Evolutionary conservation across 2,113 vertebrate genomes (phyloP).

Genomic region (Tauraco erythrolophus): DNA sequence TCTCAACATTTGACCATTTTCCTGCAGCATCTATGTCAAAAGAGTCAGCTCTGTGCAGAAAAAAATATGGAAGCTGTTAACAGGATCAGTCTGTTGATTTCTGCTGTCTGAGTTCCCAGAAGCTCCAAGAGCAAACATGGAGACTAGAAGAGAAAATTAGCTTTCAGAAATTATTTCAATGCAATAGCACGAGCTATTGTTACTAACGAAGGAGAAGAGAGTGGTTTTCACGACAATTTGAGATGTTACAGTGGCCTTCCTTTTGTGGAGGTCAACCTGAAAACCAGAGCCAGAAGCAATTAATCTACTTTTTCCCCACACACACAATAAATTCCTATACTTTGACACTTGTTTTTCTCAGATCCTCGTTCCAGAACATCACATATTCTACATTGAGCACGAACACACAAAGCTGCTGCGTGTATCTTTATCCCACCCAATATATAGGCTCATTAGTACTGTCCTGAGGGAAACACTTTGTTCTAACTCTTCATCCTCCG

Average conservation of each 20-base stretch:
- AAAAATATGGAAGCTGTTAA: not conserved
- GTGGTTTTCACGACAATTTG: not conserved
- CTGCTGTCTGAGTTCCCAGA: not conserved
- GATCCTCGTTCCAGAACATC: not conserved
- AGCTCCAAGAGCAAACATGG: not conserved
- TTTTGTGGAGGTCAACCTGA: not conserved
- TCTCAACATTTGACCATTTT: not conserved
- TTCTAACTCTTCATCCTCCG: not conserved
- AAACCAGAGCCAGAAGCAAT: not conserved
- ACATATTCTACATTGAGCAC: not conserved
- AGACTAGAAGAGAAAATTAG: not conserved
- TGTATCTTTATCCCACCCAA: not conserved
- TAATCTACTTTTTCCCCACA: not conserved
- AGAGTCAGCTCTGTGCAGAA: not conserved
- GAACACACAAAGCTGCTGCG: not conserved
- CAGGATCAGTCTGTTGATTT: not conserved
- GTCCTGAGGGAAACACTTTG: conserved; percentile 15
- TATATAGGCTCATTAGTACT: not conserved
- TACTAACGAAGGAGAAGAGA: not conserved
- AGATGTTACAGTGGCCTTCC: not conserved
- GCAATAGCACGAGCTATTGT: not conserved
- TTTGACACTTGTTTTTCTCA: not conserved
- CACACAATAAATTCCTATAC: not conserved
- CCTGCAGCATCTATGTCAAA: not conserved
- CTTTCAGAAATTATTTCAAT: not conserved